phyloP scores from a whole-genome alignment of 2,888 invertebrate species.

The Malacosoma neustria region DNA sequence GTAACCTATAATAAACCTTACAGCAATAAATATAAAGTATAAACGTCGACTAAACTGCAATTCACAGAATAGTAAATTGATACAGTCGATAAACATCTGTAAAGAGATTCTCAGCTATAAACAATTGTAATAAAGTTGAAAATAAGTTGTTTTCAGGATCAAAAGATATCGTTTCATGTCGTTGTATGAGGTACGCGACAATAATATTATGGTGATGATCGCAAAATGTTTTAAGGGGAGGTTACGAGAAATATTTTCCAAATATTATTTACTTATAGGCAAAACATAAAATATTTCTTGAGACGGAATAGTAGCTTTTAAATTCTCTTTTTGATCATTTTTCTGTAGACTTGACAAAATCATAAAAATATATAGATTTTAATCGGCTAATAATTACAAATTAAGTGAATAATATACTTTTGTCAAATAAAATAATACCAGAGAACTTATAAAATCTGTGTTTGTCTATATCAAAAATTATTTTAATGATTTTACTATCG shows the following conservation, averaged over 20 bases:
- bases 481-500: too few species aligned
- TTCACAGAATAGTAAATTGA: not conserved
- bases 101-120: conserved; percentile 19
- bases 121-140: conserved; percentile 19
- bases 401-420: too few species aligned
- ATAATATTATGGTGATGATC: conserved; percentile 52
- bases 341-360: too few species aligned
- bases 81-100: not conserved
- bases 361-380: too few species aligned
- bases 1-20: not conserved
- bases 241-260: too few species aligned
- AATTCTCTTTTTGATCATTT: too few species aligned
- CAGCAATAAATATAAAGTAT: not conserved
- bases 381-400: too few species aligned
- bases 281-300: not conserved
- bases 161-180: conserved; percentile 44
- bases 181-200: conserved; percentile 54
- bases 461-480: too few species aligned
- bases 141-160: conserved; percentile 35
- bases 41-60: not conserved
- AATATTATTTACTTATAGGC: conserved; percentile 5
- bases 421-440: too few species aligned
- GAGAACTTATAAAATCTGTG: too few species aligned
- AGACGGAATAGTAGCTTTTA: too few species aligned
- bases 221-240: conserved; percentile 51